Percentiles rank a stretch among this genome's conserved stretches.
Conservation (phyloP, 2,888 invertebrate genomes). For the Lasioglossum calceatum region DNA sequence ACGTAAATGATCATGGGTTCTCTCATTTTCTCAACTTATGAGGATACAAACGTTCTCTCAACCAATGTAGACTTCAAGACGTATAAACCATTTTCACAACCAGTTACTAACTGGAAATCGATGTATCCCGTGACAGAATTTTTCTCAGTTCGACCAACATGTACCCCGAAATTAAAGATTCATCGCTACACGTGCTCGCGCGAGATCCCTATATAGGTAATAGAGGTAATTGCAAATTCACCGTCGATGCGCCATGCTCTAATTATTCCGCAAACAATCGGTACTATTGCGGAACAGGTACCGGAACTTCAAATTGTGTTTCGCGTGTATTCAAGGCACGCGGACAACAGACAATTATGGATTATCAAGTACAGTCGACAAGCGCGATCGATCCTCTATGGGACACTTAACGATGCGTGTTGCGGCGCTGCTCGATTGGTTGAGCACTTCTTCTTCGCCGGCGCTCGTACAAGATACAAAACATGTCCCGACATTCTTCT, state of each 20-base stretch:
- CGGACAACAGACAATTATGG: constrained; percentile 9
- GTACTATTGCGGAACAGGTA: not conserved
- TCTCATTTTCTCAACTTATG: not conserved
- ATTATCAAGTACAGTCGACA: constrained; percentile 8
- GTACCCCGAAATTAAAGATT: not conserved
- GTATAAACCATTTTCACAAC: not conserved
- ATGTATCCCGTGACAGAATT: not conserved
- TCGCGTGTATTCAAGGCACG: not conserved
- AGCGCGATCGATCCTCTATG: constrained; percentile 22
- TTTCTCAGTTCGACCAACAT: not conserved
- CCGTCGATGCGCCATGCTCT: not conserved
- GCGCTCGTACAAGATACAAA: not conserved
- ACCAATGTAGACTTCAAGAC: too few relatives aligned
- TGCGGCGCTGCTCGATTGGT: constrained; percentile 49
- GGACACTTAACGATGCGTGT: constrained; percentile 31
- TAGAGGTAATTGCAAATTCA: not conserved
- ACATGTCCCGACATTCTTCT: constrained; percentile 21
- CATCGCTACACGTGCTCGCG: not conserved
- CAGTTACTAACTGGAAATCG: not conserved
- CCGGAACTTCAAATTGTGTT: not conserved
- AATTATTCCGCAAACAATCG: not conserved
- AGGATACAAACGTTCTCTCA: too few relatives aligned
- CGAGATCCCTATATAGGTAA: not conserved
- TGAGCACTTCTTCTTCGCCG: constrained; percentile 15
- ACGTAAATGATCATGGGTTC: not conserved